Conservation (phyloP, 92 coral and sea anemone genomes). For the Palythoa caribaeorum region DNA sequence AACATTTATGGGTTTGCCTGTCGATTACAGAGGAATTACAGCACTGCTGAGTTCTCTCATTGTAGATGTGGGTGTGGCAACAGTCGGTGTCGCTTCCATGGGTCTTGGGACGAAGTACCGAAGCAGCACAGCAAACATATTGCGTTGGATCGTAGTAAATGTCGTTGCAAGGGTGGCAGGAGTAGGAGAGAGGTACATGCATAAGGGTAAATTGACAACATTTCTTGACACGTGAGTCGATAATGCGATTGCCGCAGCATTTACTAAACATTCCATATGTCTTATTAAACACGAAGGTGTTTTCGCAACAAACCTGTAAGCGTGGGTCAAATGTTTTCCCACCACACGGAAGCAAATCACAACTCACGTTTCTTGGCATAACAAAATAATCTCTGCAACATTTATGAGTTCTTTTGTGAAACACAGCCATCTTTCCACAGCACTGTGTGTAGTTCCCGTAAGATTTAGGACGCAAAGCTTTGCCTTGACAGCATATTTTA, state of each 20-base stretch:
- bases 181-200: slow-evolving; percentile 10
- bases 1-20: slow-evolving; percentile 12
- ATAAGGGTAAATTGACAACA: background rate
- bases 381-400: slow-evolving; percentile 9
- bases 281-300: background rate
- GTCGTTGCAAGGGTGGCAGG: background rate
- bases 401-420: slow-evolving; percentile 2
- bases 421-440: slow-evolving; percentile 10
- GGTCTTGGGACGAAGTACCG: background rate
- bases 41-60: slow-evolving; percentile 10
- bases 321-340: background rate
- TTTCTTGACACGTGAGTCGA: background rate
- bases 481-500: slow-evolving; percentile 1
- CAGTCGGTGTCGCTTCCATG: background rate
- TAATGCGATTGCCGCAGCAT: slow-evolving; percentile 14
- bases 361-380: background rate
- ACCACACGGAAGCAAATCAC: background rate
- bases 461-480: background rate
- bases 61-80: slow-evolving; percentile 1
- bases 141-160: background rate
- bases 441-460: background rate
- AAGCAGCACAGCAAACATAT: slow-evolving; percentile 1
- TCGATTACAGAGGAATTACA: slow-evolving; percentile 4
- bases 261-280: background rate
- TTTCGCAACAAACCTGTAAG: slow-evolving; percentile 7